Percentiles rank a stretch among this genome's conserved stretches.
phyloP scores from a whole-genome alignment of 1,140 invertebrate genomes.

The Drosophila parvula region DNA sequence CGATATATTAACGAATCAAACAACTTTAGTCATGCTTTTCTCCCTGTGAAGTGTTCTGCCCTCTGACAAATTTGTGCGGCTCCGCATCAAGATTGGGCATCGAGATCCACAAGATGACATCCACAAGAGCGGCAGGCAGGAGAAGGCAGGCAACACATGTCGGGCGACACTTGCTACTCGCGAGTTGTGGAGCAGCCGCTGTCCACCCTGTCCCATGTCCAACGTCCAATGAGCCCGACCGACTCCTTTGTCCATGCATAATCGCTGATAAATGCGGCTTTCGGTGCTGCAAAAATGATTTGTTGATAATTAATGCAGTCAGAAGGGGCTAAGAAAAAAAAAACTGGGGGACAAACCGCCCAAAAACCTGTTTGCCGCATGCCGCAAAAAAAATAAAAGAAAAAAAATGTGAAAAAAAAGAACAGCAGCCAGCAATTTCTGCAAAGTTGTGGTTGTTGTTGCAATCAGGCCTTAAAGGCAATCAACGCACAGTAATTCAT shows the following conservation, averaged over 20 bases:
- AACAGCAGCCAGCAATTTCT: slow-evolving; percentile 70
- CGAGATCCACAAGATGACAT: slow-evolving; percentile 47
- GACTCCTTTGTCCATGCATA: slow-evolving; percentile 62
- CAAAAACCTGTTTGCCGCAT: slow-evolving; percentile 63
- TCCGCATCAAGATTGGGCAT: slow-evolving; percentile 50
- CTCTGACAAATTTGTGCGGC: slow-evolving; percentile 48
- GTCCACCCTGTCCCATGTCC: slow-evolving; percentile 6
- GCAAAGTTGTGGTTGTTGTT: slow-evolving; percentile 43
- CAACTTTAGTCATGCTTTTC: not conserved
- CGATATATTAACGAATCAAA: not conserved
- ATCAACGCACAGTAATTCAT: slow-evolving; percentile 82
- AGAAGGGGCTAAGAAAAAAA: slow-evolving; percentile 15
- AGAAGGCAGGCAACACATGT: slow-evolving; percentile 62
- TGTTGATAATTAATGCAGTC: slow-evolving; percentile 81
- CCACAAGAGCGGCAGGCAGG: slow-evolving; percentile 1
- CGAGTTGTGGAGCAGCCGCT: slow-evolving; percentile 26
- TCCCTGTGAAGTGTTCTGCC: slow-evolving; percentile 5
- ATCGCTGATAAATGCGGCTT: slow-evolving; percentile 79
- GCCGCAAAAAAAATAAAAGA: slow-evolving; percentile 42
- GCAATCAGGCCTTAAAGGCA: slow-evolving; percentile 79
- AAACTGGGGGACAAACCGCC: slow-evolving; percentile 45
- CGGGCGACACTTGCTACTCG: slow-evolving; percentile 64
- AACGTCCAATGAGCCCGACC: slow-evolving; percentile 24
- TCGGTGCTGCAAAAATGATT: slow-evolving; percentile 79
- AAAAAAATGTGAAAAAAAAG: slow-evolving; percentile 38